Evolutionary conservation across 2,888 invertebrate species (phyloP), one percentile per base, ranked within the genome.

Genomic region (Furcula furcula): DNA sequence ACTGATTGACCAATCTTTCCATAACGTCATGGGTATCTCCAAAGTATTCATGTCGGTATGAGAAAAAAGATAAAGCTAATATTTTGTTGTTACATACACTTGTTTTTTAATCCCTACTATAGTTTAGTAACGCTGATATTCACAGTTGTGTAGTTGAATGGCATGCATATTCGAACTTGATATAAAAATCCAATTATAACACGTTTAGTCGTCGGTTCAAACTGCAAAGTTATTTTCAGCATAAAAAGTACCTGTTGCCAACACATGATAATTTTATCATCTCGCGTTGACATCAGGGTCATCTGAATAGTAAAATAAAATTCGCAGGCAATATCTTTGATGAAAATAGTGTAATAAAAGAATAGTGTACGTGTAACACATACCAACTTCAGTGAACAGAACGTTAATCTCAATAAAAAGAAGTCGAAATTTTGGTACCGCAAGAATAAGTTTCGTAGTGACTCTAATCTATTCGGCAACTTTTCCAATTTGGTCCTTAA

Each of bases 401-500:
- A n/a, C n/a, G n/a, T n/a, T n/a, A n/a, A n/a, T n/a, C n/a, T n/a
- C n/a, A n/a, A n/a, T n/a, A 23, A 23, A 23, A 12, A 11, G 11
- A 3, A 16, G 12, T 13, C 6, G 23, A 23, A 7, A 23, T 23
- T 34, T 38, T 10, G 26, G 29, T 28, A 40, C 33, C 27, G 34
- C 36, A 26, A 29, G 12, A 29, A 31, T 27, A 36, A 19, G 34
- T 33, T 22, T 20, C 29, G 28, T 33, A 33, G 40, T 37, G 25
- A 41, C 36, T 48, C 40, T 29, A 40, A 40, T 39, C 30, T 37
- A 25, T 34, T 35, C 22, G 38, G 10, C 16, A 29, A 25, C 13
- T 31, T 38, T 46, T 44, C 54, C 46, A 62, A 55, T 54, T 52
- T 58, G 50, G 51, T 58, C 62, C 57, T 51, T 69, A 61, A 46